Conservation (phyloP, 1,140 invertebrate species). For the Chrysopa pallens region DNA sequence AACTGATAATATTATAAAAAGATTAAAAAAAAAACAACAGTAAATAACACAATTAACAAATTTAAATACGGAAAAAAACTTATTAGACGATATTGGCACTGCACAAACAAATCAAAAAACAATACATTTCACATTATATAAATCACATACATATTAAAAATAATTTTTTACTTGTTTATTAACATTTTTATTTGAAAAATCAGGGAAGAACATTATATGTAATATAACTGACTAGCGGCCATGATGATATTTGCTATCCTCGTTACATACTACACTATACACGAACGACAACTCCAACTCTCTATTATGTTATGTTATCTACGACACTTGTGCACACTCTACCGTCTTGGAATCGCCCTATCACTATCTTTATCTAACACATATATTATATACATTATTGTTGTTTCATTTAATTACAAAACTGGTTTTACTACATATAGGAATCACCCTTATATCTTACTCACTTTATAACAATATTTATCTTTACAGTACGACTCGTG, state of each 20-base stretch:
- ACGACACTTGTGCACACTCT: not conserved
- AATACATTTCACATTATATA: too few species aligned
- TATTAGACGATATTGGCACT: too few species aligned
- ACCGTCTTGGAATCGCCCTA: not conserved
- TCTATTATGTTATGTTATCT: not conserved
- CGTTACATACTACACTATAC: not conserved
- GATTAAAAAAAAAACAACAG: too few species aligned
- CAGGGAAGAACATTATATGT: not conserved
- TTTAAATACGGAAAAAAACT: too few species aligned
- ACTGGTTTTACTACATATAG: not conserved
- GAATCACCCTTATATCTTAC: not conserved
- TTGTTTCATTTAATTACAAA: not conserved
- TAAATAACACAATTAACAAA: too few species aligned
- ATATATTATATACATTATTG: not conserved
- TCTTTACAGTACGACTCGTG: too few species aligned
- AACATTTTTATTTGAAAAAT: not conserved
- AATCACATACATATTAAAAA: too few species aligned
- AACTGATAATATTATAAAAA: too few species aligned
- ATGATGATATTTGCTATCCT: not conserved
- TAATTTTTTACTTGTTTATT: too few species aligned
- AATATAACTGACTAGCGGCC: not conserved
- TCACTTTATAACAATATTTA: not conserved
- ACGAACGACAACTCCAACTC: too few species aligned
- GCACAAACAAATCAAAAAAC: too few species aligned
- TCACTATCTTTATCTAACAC: not conserved